Percentiles rank a stretch among this genome's conserved stretches.
phyloP scores from a whole-genome alignment of 2,113 vertebrate genomes.

The Progne subis region DNA sequence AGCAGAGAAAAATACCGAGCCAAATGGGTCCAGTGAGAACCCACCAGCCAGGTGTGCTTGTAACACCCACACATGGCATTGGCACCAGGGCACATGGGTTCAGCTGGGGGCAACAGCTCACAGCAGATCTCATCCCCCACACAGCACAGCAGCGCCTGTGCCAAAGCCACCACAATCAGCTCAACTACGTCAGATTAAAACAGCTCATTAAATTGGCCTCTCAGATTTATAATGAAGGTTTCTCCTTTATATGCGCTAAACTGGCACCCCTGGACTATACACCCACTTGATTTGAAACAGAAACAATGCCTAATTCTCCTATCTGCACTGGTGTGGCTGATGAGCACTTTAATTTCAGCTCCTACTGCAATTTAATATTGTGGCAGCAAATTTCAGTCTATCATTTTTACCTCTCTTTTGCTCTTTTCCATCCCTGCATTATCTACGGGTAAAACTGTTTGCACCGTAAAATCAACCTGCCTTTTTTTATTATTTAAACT shows the following conservation, averaged over 20 bases:
- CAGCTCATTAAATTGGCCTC: neutral
- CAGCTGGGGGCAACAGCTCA: fast-evolving
- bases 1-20: neutral
- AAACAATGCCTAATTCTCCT: neutral
- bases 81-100: fast-evolving
- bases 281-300: neutral
- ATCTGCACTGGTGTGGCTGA: neutral
- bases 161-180: neutral
- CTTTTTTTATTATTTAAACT: neutral
- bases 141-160: neutral
- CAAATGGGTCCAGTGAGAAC: neutral
- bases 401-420: neutral
- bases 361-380: neutral
- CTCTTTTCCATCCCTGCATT: neutral
- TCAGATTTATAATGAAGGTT: neutral
- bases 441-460: neutral
- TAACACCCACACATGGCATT: neutral
- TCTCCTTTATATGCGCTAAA: neutral
- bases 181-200: neutral
- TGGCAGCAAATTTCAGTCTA: neutral
- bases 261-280: neutral
- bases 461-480: neutral
- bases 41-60: neutral
- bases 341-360: neutral
- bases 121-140: neutral